Percentiles rank a stretch among this genome's conserved stretches.
Conservation (phyloP, 2,888 invertebrate genomes). For the Napeogenes sylphis region DNA sequence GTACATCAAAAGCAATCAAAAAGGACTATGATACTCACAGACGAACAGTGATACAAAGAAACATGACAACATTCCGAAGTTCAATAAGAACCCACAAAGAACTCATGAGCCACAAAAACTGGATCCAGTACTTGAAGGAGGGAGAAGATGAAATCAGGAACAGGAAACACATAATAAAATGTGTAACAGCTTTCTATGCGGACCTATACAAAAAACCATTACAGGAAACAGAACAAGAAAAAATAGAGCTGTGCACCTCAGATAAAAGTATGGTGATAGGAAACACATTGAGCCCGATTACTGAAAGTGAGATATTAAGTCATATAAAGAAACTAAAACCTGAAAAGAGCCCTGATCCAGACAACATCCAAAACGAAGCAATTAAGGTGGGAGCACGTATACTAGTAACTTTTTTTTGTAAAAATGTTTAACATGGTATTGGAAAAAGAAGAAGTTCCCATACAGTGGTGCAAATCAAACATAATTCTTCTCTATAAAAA, state of each 20-base stretch:
- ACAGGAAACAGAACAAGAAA: neutral
- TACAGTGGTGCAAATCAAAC: slow-evolving; percentile 2
- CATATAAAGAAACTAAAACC: slow-evolving; percentile 5
- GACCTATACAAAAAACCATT: slow-evolving; percentile 1
- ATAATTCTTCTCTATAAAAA: slow-evolving; percentile 9
- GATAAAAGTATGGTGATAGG: no score
- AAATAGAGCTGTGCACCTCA: neutral
- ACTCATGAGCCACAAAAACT: slow-evolving; percentile 7
- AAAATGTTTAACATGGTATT: slow-evolving; percentile 5
- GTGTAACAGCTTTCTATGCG: slow-evolving; percentile 9
- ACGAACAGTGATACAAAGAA: slow-evolving; percentile 2
- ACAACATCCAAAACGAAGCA: slow-evolving; percentile 6
- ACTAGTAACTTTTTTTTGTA: neutral
- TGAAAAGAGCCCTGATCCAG: slow-evolving; percentile 10
- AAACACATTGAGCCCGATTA: neutral
- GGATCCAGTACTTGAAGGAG: slow-evolving; percentile 7
- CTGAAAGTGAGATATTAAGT: neutral
- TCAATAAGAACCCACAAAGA: slow-evolving; percentile 8
- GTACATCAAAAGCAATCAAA: slow-evolving; percentile 9
- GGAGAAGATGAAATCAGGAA: slow-evolving; percentile 1
- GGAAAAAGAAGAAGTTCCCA: neutral
- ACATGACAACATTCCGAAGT: slow-evolving; percentile 6
- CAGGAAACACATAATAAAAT: slow-evolving; percentile 7
- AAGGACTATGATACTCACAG: slow-evolving; percentile 7
- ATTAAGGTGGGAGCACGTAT: slow-evolving; percentile 1